These are phyloP conservation scores for Neelides sp. DNA, from an alignment of 1,140 invertebrate genomes.

Conservation along the genomic window DNA sequence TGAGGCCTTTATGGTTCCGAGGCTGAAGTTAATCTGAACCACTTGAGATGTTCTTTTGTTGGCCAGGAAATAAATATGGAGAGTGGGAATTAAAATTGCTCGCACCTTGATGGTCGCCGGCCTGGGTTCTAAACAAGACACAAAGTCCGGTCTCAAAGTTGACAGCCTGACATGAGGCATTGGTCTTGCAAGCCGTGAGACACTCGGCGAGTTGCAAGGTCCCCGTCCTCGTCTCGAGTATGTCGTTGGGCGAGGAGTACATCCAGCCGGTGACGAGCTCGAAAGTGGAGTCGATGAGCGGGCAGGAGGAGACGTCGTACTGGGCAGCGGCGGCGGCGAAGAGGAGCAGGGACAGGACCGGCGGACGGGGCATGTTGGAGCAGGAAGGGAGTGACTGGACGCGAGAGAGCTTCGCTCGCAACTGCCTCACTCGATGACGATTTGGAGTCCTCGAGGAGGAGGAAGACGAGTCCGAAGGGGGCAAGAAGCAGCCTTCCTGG, in stretches of 20 bases:
- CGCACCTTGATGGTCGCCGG: conserved; percentile 36
- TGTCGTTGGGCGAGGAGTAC: conserved; percentile 38
- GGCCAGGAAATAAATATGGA: too few species aligned
- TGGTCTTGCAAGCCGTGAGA: conserved; percentile 37
- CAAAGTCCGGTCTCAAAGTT: conserved; percentile 46
- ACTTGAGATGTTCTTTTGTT: too few species aligned
- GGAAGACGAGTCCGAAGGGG: neutral
- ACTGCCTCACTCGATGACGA: too few species aligned
- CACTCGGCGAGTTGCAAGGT: conserved; percentile 41
- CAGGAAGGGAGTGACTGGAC: too few species aligned
- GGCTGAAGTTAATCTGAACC: too few species aligned
- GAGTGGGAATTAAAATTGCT: too few species aligned
- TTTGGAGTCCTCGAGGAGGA: conserved; percentile 1
- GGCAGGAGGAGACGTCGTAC: conserved; percentile 23
- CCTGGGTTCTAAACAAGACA: conserved; percentile 39
- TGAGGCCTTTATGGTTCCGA: too few species aligned
- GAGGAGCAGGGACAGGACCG: conserved; percentile 1
- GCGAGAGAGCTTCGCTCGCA: too few species aligned
- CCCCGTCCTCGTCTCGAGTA: conserved; percentile 39
- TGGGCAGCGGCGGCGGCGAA: conserved; percentile 15
- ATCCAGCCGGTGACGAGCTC: conserved; percentile 43
- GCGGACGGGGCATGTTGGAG: too few species aligned
- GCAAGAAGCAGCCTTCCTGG: conserved; percentile 9
- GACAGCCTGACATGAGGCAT: conserved; percentile 37
- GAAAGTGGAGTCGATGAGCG: conserved; percentile 35